Evolutionary conservation across 2,113 vertebrate genomes (phyloP).

Genomic region (Grammomys surdaster): DNA sequence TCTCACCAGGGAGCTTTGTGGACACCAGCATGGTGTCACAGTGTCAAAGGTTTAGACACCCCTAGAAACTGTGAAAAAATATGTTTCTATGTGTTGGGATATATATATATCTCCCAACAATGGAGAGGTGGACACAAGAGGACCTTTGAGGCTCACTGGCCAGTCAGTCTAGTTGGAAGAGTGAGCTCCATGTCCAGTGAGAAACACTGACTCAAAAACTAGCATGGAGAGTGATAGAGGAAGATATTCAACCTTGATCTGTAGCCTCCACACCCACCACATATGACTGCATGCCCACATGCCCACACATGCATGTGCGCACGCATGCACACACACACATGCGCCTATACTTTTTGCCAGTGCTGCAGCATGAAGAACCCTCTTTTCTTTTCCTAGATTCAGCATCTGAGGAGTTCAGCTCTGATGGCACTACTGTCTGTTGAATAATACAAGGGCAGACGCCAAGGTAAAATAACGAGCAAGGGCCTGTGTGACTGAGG

Average conservation of each 20-base stretch:
- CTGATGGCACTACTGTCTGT: rapidly evolving
- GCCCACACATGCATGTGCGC: background rate
- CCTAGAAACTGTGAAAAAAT: background rate
- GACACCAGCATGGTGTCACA: background rate
- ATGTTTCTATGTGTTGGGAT: too few species aligned
- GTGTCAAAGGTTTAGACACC: background rate
- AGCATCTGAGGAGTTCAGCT: background rate
- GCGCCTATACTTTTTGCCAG: background rate
- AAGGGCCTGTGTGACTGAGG: rapidly evolving
- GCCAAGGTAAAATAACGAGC: background rate
- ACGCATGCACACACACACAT: background rate
- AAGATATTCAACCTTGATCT: background rate
- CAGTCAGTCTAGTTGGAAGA: background rate
- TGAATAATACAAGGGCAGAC: background rate
- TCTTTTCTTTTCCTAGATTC: background rate
- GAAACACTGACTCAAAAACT: background rate
- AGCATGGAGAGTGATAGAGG: background rate
- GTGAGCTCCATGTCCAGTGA: background rate
- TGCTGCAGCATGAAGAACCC: background rate
- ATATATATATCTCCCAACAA: background rate
- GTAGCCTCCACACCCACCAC: background rate
- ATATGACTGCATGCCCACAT: background rate
- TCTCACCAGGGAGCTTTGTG: background rate
- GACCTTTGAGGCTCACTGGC: background rate
- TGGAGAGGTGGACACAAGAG: background rate